These are phyloP conservation scores for Himalopsyche anomala DNA, from an alignment of 2,888 invertebrate genomes.

Conservation along the genomic window DNA sequence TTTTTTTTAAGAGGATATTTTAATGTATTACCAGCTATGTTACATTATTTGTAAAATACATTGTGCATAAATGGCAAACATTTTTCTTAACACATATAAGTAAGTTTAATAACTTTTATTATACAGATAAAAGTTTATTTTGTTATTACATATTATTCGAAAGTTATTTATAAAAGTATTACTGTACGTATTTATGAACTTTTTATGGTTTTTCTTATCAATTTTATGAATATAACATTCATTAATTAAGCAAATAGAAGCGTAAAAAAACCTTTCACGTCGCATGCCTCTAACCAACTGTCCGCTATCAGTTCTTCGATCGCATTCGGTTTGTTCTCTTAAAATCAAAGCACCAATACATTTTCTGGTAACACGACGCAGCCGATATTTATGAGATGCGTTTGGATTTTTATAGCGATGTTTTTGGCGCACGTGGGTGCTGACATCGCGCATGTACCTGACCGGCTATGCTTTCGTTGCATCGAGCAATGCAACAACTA, in stretches of 20 bases:
- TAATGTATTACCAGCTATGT: too few relatives aligned
- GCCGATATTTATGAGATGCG: slow-evolving; percentile 60
- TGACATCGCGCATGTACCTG: slow-evolving; percentile 51
- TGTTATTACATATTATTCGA: too few relatives aligned
- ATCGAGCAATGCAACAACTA: too few relatives aligned
- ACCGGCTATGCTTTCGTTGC: not conserved
- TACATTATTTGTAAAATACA: too few relatives aligned
- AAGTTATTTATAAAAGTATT: too few relatives aligned
- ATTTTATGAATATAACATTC: not conserved
- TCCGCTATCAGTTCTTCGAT: slow-evolving; percentile 1
- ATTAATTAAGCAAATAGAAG: not conserved
- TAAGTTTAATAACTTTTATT: too few relatives aligned
- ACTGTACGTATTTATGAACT: too few relatives aligned
- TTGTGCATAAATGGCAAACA: too few relatives aligned
- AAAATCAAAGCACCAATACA: slow-evolving; percentile 61
- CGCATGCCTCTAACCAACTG: not conserved
- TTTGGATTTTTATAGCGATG: slow-evolving; percentile 61
- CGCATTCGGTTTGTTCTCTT: slow-evolving; percentile 54
- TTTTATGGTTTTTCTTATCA: too few relatives aligned
- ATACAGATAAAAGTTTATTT: too few relatives aligned
- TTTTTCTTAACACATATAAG: too few relatives aligned
- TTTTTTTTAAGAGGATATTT: too few relatives aligned
- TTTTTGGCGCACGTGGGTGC: slow-evolving; percentile 62
- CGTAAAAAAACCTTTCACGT: not conserved
- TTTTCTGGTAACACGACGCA: slow-evolving; percentile 61